phyloP scores from a whole-genome alignment of 2,113 vertebrate species.

The Desmodus rotundus region DNA sequence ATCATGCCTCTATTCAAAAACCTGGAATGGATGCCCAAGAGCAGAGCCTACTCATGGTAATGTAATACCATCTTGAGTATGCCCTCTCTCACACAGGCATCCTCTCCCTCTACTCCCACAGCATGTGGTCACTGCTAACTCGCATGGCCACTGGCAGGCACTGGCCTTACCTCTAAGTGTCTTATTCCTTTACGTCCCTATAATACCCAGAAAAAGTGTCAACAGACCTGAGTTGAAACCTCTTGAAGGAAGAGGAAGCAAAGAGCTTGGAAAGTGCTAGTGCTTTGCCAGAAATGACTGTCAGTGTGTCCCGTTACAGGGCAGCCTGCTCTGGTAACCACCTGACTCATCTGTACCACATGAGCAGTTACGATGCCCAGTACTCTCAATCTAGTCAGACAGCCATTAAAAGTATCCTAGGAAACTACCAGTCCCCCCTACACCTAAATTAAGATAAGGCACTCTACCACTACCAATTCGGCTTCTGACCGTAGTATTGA shows the following conservation, averaged over 20 bases:
- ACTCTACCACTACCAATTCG: not conserved
- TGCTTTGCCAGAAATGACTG: not conserved
- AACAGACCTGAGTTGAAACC: not conserved
- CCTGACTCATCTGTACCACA: not conserved
- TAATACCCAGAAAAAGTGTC: not conserved
- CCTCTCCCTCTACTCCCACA: not conserved
- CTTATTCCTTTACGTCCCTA: not conserved
- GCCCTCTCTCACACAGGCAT: not conserved
- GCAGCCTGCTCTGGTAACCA: not conserved
- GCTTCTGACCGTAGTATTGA: not conserved
- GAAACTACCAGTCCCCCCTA: not conserved
- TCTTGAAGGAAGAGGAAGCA: not conserved
- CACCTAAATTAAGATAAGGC: not conserved
- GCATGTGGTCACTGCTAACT: not conserved
- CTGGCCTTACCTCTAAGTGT: not conserved
- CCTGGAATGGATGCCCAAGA: not conserved
- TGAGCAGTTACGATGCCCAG: not conserved
- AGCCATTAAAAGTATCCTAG: slow-evolving; percentile 2
- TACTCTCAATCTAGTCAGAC: not conserved
- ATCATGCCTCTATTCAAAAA: not conserved
- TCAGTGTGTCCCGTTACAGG: not conserved
- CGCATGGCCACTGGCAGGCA: not conserved
- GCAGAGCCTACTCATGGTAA: not conserved
- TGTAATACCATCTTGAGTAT: not conserved
- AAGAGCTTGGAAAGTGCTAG: not conserved